Evolutionary conservation across 1,140 invertebrate species (phyloP).

Genomic region (Dreissena polymorpha): DNA sequence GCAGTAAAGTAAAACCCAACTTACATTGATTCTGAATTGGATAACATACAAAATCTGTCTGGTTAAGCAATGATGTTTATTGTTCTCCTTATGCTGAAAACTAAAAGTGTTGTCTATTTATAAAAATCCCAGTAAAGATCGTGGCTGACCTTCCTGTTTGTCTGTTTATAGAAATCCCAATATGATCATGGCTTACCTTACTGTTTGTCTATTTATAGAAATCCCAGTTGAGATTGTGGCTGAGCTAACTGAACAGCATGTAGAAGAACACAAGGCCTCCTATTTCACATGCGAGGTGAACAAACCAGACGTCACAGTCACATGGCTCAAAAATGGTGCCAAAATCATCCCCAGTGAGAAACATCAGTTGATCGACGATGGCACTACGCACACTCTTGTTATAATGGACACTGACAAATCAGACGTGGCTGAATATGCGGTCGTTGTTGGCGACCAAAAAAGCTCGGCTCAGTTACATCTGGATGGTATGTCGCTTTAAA

Average conservation of each 20-base stretch:
- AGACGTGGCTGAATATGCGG: conserved; percentile 74
- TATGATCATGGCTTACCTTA: too few species aligned
- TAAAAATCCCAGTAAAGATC: too few species aligned
- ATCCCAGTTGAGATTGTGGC: conserved; percentile 71
- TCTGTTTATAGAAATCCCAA: background rate
- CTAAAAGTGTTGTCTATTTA: too few species aligned
- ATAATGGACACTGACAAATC: conserved; percentile 72
- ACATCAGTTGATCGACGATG: conserved; percentile 67
- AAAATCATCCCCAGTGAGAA: conserved; percentile 71
- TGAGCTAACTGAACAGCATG: conserved; percentile 67
- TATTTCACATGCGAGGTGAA: conserved; percentile 73
- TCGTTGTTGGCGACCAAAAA: conserved; percentile 71
- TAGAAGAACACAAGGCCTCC: conserved; percentile 72
- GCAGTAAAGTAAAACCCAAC: too few species aligned
- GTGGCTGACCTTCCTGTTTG: too few species aligned
- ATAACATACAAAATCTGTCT: too few species aligned
- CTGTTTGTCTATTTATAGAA: conserved; percentile 60
- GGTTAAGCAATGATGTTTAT: too few species aligned
- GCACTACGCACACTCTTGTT: conserved; percentile 67
- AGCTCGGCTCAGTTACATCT: conserved; percentile 74
- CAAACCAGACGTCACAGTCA: conserved; percentile 73
- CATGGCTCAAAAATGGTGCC: conserved; percentile 73
- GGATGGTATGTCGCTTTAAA: conserved; percentile 70
- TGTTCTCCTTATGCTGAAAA: too few species aligned
- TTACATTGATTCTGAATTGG: too few species aligned